Conservation (phyloP, 1,140 invertebrate genomes). For the Apis laboriosa region DNA sequence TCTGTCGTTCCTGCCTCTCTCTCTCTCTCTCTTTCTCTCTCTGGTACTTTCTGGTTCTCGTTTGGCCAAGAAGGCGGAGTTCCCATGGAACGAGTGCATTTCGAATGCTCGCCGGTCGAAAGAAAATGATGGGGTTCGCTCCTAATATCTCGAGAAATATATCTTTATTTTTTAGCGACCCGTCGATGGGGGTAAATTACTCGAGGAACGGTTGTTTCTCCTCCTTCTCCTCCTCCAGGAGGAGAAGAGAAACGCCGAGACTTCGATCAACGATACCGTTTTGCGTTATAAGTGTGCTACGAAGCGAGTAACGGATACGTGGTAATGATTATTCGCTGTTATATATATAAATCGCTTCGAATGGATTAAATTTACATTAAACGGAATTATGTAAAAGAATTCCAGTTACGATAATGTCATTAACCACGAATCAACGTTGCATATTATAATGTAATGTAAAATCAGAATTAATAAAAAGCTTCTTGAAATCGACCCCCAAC, state of each 20-base stretch:
- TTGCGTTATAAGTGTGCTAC: too few species aligned
- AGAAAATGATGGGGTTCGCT: constrained; percentile 22
- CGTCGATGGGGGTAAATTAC: constrained; percentile 34
- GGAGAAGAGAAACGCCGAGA: neutral
- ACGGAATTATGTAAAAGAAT: too few species aligned
- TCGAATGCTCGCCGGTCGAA: neutral
- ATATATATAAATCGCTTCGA: too few species aligned
- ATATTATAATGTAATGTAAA: too few species aligned
- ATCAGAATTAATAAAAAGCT: too few species aligned
- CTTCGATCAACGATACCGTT: too few species aligned
- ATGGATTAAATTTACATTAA: too few species aligned
- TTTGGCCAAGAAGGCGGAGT: constrained; percentile 13
- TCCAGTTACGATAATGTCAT: too few species aligned
- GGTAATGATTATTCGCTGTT: too few species aligned
- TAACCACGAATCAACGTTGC: too few species aligned
- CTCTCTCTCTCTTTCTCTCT: neutral
- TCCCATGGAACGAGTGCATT: constrained; percentile 15
- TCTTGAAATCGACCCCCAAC: too few species aligned
- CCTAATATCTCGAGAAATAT: constrained; percentile 11
- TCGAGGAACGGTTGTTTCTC: neutral
- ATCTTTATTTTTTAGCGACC: constrained; percentile 31
- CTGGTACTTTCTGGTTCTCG: neutral
- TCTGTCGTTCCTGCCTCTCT: neutral
- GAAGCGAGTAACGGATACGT: too few species aligned
- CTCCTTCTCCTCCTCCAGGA: neutral